A percentile compares a stretch with the other conserved stretches of the same genome.
These are phyloP conservation scores for Cetoscarus ocellatus DNA, from an alignment of 2,797 vertebrate species.

Conservation along the genomic window DNA sequence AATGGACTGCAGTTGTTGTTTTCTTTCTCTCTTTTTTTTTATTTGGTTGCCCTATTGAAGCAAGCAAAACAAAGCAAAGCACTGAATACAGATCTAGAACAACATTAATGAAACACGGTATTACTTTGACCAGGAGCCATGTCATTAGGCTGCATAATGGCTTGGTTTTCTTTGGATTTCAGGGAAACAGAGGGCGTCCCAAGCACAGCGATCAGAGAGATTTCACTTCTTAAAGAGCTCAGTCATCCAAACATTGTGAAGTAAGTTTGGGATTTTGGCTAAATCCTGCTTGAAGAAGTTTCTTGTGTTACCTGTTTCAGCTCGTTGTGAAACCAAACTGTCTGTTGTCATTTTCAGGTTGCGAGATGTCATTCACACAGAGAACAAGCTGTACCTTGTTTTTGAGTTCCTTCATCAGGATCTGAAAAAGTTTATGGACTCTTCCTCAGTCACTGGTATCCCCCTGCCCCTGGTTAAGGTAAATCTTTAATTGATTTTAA, in stretches of 20 bases:
- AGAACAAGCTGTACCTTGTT: slow-evolving; percentile 98
- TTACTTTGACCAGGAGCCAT: no score
- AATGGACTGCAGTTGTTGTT: not conserved
- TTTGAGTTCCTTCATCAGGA: slow-evolving; percentile 98
- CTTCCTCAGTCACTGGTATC: slow-evolving; percentile 89
- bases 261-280: slow-evolving; percentile 78
- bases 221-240: slow-evolving; percentile 95
- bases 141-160: not conserved
- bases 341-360: slow-evolving; percentile 79
- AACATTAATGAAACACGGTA: no score
- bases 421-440: slow-evolving; percentile 98
- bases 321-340: not conserved
- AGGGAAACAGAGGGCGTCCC: slow-evolving; percentile 96
- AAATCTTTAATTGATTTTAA: not conserved
- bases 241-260: slow-evolving; percentile 96
- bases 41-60: not conserved
- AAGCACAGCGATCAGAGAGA: slow-evolving; percentile 95
- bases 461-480: slow-evolving; percentile 95
- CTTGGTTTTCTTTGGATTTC: not conserved
- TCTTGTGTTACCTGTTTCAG: not conserved
- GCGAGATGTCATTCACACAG: slow-evolving; percentile 96
- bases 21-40: not conserved
- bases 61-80: not conserved
- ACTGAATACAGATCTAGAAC: not conserved
- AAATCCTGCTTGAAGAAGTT: not conserved